These are phyloP conservation scores for Cyclargus thomasi DNA, from an alignment of 1,140 invertebrate genomes.

Conservation along the genomic window DNA sequence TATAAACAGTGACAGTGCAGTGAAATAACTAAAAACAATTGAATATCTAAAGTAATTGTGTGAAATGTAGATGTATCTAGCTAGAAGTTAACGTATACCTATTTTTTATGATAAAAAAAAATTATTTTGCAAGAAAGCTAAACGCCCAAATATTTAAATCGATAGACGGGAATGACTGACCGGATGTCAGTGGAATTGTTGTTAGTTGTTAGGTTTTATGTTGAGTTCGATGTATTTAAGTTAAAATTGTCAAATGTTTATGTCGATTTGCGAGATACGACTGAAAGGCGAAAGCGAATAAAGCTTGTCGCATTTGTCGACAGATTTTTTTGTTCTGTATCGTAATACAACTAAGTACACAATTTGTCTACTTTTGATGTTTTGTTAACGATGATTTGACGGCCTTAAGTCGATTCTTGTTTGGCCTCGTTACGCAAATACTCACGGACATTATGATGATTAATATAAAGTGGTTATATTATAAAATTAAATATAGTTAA, in stretches of 20 bases:
- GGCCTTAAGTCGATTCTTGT: conserved; percentile 5
- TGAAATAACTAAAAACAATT: conserved; percentile 34
- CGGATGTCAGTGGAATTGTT: neutral
- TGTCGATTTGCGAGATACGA: too few relatives aligned
- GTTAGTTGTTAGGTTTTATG: neutral
- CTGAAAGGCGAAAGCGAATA: neutral
- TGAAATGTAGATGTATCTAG: conserved; percentile 44
- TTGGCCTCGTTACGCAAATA: neutral
- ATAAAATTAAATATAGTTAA: conserved; percentile 27
- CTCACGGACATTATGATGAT: neutral
- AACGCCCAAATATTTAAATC: conserved; percentile 16
- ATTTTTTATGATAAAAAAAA: conserved; percentile 30
- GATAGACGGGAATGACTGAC: neutral
- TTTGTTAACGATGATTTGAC: neutral
- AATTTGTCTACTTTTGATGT: too few relatives aligned
- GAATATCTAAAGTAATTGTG: conserved; percentile 41
- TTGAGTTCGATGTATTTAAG: neutral
- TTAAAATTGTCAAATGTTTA: too few relatives aligned
- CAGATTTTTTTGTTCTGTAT: neutral
- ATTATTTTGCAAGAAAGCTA: conserved; percentile 21
- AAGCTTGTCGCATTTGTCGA: neutral
- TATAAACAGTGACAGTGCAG: conserved; percentile 23
- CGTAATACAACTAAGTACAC: too few relatives aligned
- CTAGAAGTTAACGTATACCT: conserved; percentile 44
- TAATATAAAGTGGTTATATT: conserved; percentile 9